A percentile compares a stretch with the other conserved stretches of the same genome.
Conservation (phyloP, 2,113 vertebrate genomes). For the Pangasianodon hypophthalmus region DNA sequence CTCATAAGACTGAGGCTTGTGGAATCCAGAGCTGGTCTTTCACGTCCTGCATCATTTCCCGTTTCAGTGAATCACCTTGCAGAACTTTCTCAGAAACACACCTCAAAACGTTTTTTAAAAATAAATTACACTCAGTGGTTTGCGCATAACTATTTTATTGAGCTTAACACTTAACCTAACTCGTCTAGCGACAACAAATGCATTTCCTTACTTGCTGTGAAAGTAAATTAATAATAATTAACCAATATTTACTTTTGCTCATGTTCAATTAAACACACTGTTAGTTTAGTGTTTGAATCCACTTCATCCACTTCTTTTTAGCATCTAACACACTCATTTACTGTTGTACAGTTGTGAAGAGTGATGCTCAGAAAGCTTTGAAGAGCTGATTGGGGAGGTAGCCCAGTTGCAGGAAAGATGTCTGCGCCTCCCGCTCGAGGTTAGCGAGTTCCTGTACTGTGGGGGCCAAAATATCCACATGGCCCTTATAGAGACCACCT, state of each 20-base stretch:
- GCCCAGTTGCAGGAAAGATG: slow-evolving; percentile 93
- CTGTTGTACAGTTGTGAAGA: neutral
- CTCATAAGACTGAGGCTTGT: neutral
- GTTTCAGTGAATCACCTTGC: neutral
- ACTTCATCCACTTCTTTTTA: neutral
- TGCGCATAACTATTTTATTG: neutral
- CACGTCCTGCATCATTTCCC: neutral
- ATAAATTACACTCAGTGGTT: neutral
- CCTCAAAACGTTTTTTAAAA: neutral
- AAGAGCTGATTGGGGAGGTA: slow-evolving; percentile 97
- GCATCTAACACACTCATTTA: neutral
- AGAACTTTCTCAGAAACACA: neutral
- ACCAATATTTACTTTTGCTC: neutral
- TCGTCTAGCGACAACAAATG: neutral
- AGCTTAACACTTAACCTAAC: neutral
- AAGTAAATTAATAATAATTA: neutral
- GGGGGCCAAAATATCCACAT: slow-evolving; percentile 92
- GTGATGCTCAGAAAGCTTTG: slow-evolving; percentile 84
- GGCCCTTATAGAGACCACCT: slow-evolving; percentile 93
- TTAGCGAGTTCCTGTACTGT: slow-evolving; percentile 90
- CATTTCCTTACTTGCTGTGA: neutral
- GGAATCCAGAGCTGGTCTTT: neutral
- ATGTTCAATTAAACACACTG: neutral
- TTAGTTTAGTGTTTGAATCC: neutral
- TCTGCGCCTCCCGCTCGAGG: slow-evolving; percentile 96